Percentiles rank a stretch among this genome's conserved stretches.
Conservation (phyloP, 2,113 vertebrate species). For the Cinclus cinclus region DNA sequence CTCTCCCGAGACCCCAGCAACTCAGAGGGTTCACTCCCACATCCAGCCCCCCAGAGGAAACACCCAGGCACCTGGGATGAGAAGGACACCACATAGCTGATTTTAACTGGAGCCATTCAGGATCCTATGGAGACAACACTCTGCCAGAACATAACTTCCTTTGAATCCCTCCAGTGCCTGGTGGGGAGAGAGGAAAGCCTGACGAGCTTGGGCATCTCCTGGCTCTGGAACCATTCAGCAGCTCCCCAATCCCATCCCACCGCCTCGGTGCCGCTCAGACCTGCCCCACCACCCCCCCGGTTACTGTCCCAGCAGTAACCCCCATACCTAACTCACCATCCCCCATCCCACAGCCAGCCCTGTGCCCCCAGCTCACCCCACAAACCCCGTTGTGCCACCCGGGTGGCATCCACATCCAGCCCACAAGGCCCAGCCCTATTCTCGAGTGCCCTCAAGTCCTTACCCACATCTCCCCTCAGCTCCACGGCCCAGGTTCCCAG, state of each 20-base stretch:
- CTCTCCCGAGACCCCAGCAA: not conserved
- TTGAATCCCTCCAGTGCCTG: fast-evolving
- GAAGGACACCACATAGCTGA: constrained; percentile 76
- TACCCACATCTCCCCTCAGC: not conserved
- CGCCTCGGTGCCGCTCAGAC: not conserved
- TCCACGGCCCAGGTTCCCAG: not conserved
- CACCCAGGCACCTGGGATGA: constrained; percentile 72
- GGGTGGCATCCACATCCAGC: not conserved
- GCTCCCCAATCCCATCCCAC: not conserved
- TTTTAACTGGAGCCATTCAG: constrained; percentile 72
- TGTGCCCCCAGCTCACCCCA: not conserved
- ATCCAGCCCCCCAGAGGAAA: not conserved
- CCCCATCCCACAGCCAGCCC: not conserved
- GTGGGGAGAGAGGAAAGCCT: not conserved
- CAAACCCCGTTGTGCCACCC: not conserved
- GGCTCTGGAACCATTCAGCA: not conserved
- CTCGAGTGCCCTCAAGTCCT: too few relatives aligned
- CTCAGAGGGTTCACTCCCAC: not conserved
- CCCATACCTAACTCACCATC: not conserved
- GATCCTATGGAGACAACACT: too few relatives aligned
- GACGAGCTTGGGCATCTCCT: not conserved
- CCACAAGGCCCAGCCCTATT: not conserved
- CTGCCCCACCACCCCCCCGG: not conserved
- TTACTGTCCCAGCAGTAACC: not conserved
- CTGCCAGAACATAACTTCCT: fast-evolving